Evolutionary conservation across 2,113 vertebrate genomes (phyloP).

Genomic region (Prionailurus bengalensis): DNA sequence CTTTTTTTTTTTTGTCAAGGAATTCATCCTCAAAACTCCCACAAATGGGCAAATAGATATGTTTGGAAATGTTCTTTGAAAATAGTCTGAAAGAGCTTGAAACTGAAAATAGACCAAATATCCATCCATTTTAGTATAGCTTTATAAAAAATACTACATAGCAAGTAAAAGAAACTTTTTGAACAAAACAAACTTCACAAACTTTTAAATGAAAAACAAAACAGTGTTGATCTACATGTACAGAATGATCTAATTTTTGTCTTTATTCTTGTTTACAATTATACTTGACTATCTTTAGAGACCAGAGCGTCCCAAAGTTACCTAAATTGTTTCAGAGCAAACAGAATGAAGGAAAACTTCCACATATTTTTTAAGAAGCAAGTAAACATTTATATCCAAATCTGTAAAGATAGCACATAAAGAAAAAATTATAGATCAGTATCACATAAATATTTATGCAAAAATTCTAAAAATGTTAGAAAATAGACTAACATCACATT

Average conservation of each 20-base stretch:
- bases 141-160: neutral
- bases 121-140: neutral
- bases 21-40: conserved; percentile 46
- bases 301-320: neutral
- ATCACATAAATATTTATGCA: neutral
- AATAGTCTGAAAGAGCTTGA: conserved; percentile 59
- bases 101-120: conserved; percentile 39
- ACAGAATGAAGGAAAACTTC: neutral
- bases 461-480: conserved; percentile 50
- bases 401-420: neutral
- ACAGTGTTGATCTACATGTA: neutral
- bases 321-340: neutral
- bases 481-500: neutral
- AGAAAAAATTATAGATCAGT: neutral
- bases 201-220: conserved; percentile 33
- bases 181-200: neutral
- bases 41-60: conserved; percentile 57
- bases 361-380: conserved; percentile 42
- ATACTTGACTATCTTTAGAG: conserved; percentile 42
- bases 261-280: conserved; percentile 29
- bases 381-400: neutral
- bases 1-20: neutral
- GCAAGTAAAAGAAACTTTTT: conserved; percentile 1
- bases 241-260: neutral
- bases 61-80: conserved; percentile 62